Conservation (phyloP, 2,888 invertebrate genomes). For the Onthophagus sagittarius region DNA sequence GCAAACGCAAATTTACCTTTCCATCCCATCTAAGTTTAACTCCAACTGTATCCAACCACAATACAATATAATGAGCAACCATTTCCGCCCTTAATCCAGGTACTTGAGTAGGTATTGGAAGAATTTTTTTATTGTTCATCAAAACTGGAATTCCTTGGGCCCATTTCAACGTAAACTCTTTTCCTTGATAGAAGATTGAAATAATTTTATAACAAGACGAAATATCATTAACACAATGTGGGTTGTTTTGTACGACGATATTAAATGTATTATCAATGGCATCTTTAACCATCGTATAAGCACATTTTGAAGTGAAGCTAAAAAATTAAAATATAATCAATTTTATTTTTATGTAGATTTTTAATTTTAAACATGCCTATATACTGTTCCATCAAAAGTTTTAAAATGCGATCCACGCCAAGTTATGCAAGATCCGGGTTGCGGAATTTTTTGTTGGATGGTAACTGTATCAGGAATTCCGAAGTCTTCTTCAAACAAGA, state of each 20-base stretch:
- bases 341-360: not conserved
- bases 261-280: conserved; percentile 66
- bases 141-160: conserved; percentile 38
- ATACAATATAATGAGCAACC: conserved; percentile 64
- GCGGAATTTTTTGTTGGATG: conserved; percentile 46
- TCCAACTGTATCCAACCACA: conserved; percentile 65
- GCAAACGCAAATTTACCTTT: conserved; percentile 48
- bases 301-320: conserved; percentile 74
- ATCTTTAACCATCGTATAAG: conserved; percentile 71
- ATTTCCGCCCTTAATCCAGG: conserved; percentile 71
- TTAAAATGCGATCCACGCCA: conserved; percentile 81
- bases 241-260: conserved; percentile 56
- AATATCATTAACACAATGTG: conserved; percentile 51
- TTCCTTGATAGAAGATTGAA: conserved; percentile 66
- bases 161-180: conserved; percentile 59
- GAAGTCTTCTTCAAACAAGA: not conserved
- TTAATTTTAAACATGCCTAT: conserved; percentile 51
- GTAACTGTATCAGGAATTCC: not conserved
- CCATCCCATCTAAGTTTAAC: conserved; percentile 76
- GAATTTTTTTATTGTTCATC: conserved; percentile 34
- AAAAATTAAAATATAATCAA: conserved; percentile 29
- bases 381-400: conserved; percentile 80
- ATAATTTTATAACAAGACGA: conserved; percentile 53
- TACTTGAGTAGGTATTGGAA: conserved; percentile 70
- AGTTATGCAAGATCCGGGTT: conserved; percentile 68